Evolutionary conservation across 2,888 invertebrate genomes (phyloP).

Genomic region (Macropis europaea): DNA sequence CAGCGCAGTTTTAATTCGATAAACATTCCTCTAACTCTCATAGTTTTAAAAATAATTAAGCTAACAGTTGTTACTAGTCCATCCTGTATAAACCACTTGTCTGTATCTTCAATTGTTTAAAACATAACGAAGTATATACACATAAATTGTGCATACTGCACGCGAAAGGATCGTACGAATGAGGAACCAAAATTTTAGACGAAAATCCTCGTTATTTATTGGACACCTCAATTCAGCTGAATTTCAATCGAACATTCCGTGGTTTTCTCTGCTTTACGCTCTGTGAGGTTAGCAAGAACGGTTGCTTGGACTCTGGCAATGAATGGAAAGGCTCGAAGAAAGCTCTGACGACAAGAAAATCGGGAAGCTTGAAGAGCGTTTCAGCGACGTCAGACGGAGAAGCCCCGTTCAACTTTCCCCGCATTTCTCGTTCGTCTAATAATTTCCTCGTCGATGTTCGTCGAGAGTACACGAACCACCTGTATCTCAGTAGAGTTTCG

Average conservation of each 20-base stretch:
- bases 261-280: neutral
- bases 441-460: slow-evolving; percentile 4
- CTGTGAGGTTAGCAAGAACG: slow-evolving; percentile 1
- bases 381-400: too few species aligned
- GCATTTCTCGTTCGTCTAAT: neutral
- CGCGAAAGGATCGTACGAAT: too few species aligned
- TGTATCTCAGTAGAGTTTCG: slow-evolving; percentile 39
- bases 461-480: slow-evolving; percentile 22
- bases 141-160: too few species aligned
- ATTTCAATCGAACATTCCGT: slow-evolving; percentile 11
- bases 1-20: too few species aligned
- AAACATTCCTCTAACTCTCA: too few species aligned
- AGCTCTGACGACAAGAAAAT: slow-evolving; percentile 6
- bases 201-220: slow-evolving; percentile 6
- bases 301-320: slow-evolving; percentile 25
- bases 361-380: slow-evolving; percentile 3
- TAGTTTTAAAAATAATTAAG: too few species aligned
- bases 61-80: too few species aligned
- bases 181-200: too few species aligned
- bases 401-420: neutral
- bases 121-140: too few species aligned
- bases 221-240: slow-evolving; percentile 13
- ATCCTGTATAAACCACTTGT: too few species aligned
- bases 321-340: slow-evolving; percentile 11
- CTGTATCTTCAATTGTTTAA: too few species aligned